These are phyloP conservation scores for Leptopilina boulardi DNA, from an alignment of 1,140 invertebrate species.

Conservation along the genomic window DNA sequence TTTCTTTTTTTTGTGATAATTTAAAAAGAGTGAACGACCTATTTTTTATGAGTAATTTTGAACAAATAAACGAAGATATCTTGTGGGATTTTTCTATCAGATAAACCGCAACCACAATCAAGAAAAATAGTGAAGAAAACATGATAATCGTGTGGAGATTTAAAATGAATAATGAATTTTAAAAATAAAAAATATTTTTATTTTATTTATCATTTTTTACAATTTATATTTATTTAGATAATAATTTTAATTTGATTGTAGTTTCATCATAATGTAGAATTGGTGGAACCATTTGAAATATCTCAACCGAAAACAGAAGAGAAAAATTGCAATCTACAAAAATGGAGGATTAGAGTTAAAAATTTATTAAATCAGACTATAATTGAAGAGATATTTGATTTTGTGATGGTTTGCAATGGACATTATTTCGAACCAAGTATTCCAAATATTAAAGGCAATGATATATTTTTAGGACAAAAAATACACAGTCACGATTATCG, in stretches of 20 bases:
- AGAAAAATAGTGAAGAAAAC: background rate
- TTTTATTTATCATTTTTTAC: background rate
- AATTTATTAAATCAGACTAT: conserved; percentile 77
- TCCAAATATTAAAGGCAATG: conserved; percentile 79
- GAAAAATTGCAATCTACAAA: conserved; percentile 59
- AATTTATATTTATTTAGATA: no score
- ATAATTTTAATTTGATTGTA: conserved; percentile 64
- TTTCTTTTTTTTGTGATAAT: no score
- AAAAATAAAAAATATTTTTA: background rate
- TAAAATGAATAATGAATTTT: background rate
- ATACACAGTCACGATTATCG: conserved; percentile 93
- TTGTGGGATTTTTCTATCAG: background rate
- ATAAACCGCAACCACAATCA: conserved; percentile 14
- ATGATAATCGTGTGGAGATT: background rate
- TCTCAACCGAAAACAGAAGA: background rate
- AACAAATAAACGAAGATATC: background rate
- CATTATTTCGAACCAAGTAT: conserved; percentile 84
- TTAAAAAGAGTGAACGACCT: background rate
- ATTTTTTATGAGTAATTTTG: background rate
- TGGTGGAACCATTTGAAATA: conserved; percentile 74
- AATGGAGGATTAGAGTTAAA: conserved; percentile 81
- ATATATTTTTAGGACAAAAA: conserved; percentile 82
- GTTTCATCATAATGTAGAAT: conserved; percentile 82
- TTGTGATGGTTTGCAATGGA: conserved; percentile 91
- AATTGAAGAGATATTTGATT: conserved; percentile 81